Conservation (phyloP, 2,113 vertebrate species). For the Cnemophilus loriae region DNA sequence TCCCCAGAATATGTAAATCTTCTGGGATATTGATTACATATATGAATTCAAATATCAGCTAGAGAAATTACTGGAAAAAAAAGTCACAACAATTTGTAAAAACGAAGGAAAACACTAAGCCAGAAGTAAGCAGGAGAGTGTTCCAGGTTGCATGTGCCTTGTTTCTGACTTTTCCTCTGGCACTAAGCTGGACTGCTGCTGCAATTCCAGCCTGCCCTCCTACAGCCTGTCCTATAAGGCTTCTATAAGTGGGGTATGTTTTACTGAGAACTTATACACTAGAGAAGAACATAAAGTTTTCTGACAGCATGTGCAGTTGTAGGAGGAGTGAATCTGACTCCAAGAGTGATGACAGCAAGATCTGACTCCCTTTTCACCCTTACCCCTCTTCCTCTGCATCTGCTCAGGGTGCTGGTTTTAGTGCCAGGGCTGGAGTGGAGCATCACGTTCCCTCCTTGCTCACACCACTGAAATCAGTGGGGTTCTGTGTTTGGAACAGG, state of each 20-base stretch:
- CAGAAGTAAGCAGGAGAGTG: not conserved
- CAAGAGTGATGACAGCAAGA: not conserved
- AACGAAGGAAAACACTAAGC: not conserved
- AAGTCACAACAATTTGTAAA: not conserved
- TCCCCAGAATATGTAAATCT: not conserved
- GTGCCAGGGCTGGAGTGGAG: not conserved
- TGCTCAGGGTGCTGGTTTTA: not conserved
- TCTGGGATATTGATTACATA: not conserved
- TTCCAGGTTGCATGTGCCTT: not conserved
- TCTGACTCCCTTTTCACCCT: not conserved
- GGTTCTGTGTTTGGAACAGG: not conserved
- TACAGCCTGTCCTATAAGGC: fast-evolving
- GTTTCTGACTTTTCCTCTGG: not conserved
- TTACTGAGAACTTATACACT: not conserved
- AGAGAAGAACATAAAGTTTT: not conserved
- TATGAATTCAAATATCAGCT: not conserved
- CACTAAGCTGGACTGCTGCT: not conserved
- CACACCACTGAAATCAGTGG: not conserved
- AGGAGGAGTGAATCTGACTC: not conserved
- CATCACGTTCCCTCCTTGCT: not conserved
- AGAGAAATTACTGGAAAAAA: not conserved
- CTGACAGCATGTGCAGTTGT: not conserved
- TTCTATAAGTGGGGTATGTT: not conserved
- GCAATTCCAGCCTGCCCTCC: not conserved
- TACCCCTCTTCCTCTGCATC: not conserved